Evolutionary conservation across 2,797 vertebrate species (phyloP).

Genomic region (Scyliorhinus canicula): DNA sequence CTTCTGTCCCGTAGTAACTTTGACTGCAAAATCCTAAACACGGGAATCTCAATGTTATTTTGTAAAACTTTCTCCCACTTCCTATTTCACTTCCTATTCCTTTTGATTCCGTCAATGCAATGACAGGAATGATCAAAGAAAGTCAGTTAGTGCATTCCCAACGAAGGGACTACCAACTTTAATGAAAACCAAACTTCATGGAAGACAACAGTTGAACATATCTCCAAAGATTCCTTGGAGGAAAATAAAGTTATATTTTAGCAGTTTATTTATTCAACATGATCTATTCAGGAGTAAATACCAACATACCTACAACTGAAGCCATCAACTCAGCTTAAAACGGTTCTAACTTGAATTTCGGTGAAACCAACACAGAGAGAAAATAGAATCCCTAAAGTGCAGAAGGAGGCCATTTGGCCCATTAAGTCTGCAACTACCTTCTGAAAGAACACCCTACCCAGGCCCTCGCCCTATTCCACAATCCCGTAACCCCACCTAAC

Average conservation of each 20-base stretch:
- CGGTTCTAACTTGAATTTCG: background rate
- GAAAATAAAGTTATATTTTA: background rate
- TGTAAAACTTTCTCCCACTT: background rate
- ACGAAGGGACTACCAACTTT: background rate
- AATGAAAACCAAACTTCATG: background rate
- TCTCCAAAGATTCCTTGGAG: background rate
- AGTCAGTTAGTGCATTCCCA: background rate
- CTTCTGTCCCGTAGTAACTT: too few species aligned
- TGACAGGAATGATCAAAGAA: background rate
- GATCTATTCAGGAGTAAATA: background rate
- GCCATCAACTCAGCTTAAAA: background rate
- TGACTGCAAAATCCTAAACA: background rate
- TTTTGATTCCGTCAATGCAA: background rate
- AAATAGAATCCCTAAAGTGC: background rate
- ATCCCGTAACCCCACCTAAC: too few species aligned
- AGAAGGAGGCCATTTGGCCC: too few species aligned
- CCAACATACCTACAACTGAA: background rate
- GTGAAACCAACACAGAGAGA: background rate
- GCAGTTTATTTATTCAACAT: background rate
- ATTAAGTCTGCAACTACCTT: too few species aligned
- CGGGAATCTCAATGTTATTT: background rate
- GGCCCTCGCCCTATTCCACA: too few species aligned
- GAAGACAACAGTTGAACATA: background rate
- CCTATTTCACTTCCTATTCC: background rate
- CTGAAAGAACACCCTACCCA: too few species aligned